Conservation (phyloP, 2,113 vertebrate genomes). For the Corythornis cristatus region DNA sequence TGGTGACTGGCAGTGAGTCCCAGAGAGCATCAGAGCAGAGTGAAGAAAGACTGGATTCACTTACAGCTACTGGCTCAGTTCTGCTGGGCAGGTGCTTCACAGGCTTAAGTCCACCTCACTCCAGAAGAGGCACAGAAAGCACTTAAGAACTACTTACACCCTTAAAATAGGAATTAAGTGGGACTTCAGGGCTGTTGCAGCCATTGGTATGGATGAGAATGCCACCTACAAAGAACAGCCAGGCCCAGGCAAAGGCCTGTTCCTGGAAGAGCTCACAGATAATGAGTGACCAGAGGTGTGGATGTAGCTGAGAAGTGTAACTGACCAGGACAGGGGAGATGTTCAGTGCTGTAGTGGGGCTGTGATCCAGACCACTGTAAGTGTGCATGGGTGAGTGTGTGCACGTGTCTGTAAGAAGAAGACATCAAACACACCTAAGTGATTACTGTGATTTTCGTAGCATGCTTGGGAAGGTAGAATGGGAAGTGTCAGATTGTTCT, state of each 20-base stretch:
- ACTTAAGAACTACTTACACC: slow-evolving; percentile 7
- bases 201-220: not conserved
- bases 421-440: not conserved
- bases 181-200: not conserved
- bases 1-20: not conserved
- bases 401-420: not conserved
- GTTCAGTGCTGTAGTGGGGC: not conserved
- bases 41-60: not conserved
- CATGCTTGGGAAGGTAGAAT: slow-evolving; percentile 6
- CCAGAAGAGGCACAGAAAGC: not conserved
- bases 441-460: slow-evolving; percentile 4
- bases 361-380: not conserved
- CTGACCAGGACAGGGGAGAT: not conserved
- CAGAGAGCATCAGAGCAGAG: not conserved
- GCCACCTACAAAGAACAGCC: slow-evolving; percentile 26
- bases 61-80: not conserved
- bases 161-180: slow-evolving; percentile 32
- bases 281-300: not conserved
- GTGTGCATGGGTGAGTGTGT: accelerated
- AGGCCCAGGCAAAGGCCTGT: slow-evolving; percentile 2
- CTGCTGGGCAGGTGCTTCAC: not conserved
- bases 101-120: not conserved
- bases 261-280: not conserved
- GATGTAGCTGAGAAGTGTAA: not conserved
- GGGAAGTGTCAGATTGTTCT: slow-evolving; percentile 58